Base-by-base conservation (phyloP, 2,797 vertebrate species). In the Dipus sagitta region DNA sequence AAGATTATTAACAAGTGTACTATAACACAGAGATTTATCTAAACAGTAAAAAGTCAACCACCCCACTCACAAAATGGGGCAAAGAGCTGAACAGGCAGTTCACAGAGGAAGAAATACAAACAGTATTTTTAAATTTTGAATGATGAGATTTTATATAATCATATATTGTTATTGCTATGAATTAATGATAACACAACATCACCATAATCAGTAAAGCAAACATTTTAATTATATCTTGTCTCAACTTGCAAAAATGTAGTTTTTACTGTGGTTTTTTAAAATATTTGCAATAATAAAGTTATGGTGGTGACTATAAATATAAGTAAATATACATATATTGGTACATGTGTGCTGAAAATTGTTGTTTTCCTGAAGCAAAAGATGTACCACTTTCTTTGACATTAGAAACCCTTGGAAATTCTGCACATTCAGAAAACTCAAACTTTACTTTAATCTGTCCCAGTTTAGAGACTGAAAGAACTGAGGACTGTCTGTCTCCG, bases 301-400 rank as follows among this genome's bases (percentile, higher is more conserved):
- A 47, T 75, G 58, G 52, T 79, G 34, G 58, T 93, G 20, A 76
- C 7, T 30, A 75, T 30, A 85, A 71, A 58, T 82, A 38, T 75
- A 78, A 91, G 13, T 70, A 92, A 85, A 52, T 72, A 52, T 70
- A 38, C 10, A 34, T 67, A 67, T 71, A 68, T 34, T 88, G 17
- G 1, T 10, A 20, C 34, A 2, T 42, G 17, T 80, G 10, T 77
- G 12, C n/a, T 83, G 14, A 89, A 64, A 94, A 47, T 79, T 47
- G 26, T 90, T 86, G 6, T 68, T 91, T 90, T 65, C 77, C 85
- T 91, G 52, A 88, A 68, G 28, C 18, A 93, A 23, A 76, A 81
- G 15, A 75, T 47, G 30, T 60, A 6, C 11, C 67, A 71, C 17
- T 88, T 89, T 64, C 13, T 11, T 20, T 13, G 58, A 62, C 6